Base-by-base conservation (phyloP, 2,888 invertebrate genomes). In the Diabrotica balteata region DNA sequence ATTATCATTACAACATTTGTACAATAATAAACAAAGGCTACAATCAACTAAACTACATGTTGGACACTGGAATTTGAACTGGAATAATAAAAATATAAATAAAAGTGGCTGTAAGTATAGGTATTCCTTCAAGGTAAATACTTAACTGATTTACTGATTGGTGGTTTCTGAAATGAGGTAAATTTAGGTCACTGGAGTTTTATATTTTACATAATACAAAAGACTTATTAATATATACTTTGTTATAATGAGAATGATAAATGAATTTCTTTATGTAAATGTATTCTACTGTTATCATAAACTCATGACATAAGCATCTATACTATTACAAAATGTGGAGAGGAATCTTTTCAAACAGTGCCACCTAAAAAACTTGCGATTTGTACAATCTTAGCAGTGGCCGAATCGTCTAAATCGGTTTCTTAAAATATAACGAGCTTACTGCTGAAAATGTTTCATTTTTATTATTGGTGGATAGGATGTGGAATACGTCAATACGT, bases 401-500 rank as follows among this genome's bases (percentile, higher is more conserved):
- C 32, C 32, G 32, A 32, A 32, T 32, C 32, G 45, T 17, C 7
- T 10, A 10, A 46, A 46, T 45, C 11, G 10, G 32, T 53, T 57
- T 62, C 54, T 63, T 63, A 59, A 54, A 68, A 68, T 63, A 63
- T 55, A 64, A 45, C 55, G 53, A 53, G 62, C 47, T 10, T 62
- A 55, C 10, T 62, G 50, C 53, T 59, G 17, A 50, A 68, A 62
- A 66, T 61, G 62, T 66, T 65, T 62, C 65, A 66, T 58, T 65
- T 68, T 59, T 66, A 68, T 68, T 65, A 68, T 68, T 63, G 62
- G 68, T 68, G 47, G 50, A 50, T 50, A 68, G 46, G 59, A 62
- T 63, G 51, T 59, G 59, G 67, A 72, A 75, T 76, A 77, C 73
- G 74, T 76, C 76, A 75, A 76, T 75, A 76, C 67, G 61, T 67